Base-by-base conservation (phyloP, 2,113 vertebrate genomes). In the Trogon melanurus region DNA sequence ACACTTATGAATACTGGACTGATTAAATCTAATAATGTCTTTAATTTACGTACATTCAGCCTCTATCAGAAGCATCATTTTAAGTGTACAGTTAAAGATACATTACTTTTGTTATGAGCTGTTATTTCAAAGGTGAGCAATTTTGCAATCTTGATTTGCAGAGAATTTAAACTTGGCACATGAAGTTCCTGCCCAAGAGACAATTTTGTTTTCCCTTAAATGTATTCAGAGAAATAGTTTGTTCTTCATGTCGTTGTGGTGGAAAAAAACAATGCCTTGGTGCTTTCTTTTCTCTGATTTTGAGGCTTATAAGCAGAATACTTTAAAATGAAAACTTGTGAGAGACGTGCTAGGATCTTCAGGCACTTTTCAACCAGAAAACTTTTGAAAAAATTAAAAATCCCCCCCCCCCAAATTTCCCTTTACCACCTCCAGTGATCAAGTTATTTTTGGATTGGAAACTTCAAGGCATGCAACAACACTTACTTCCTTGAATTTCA, bases 201-300 rank as follows among this genome's bases (percentile, higher is more conserved):
- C 13, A 38, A 2, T 47, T 13, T 44, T 60, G 53, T n/a, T 60
- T 60, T 23, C 11, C 47, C 6, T 11, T 4, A 27, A 44, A 54
- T 58, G 9, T 76, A 65, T 74, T 76, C 29, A 61, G 19, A 57
- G 36, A 57, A 91, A 51, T 26, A 51, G 50, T 80, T 93, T 76
- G 47, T 78, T 82, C 51, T 88, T 95, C 22, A 10, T 26, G 57
- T 91, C 69, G 21, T 95, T 89, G 56, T 20, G 26, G 34, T 82
- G 36, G 78, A 89, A 93, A 95, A 91, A 95, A 91, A 76, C 19
- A 66, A n/a, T 57, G 20, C 67, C n/a, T 73, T 17, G 30, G 36
- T 66, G 19, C 19, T 85, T 94, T 82, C 56, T 66, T 85, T 91
- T 36, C 38, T 92, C 65, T 85, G 23, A 85, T 75, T 79, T 80